Base-by-base conservation (phyloP, 1,140 invertebrate species). In the Argopecten irradians region DNA sequence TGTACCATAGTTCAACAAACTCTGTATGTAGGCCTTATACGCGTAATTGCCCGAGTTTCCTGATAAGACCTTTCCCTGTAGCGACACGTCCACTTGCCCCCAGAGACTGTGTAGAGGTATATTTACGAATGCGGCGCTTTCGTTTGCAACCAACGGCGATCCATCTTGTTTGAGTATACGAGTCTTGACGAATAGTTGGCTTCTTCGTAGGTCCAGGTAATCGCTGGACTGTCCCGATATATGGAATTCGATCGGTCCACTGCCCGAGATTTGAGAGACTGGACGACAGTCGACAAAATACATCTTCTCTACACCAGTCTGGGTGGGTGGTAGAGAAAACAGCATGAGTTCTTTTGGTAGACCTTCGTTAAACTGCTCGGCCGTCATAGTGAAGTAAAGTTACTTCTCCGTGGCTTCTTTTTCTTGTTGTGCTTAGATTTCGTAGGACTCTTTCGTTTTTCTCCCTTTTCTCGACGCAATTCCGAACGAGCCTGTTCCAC, bases 211-310 rank as follows among this genome's bases (percentile, higher is more conserved):
- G 83, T 91, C 87, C 13, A 90, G 0, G 86, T 86, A 89, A 19
- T 91, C 85, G n/a, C n/a, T n/a, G n/a, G n/a, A n/a, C n/a, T n/a
- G n/a, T 34, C 88, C 46, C 22, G 34, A 35, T 14, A 90, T 89
- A 8, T 84, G 82, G 87, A 91, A 90, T 86, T 88, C 87, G 11
- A 88, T 88, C 1, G 90, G 90, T 43, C 84, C 82, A 71, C 88
- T 83, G 5, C 83, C 89, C 19, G 87, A 84, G 13, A 90, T 33
- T 43, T 91, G 89, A 0, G 86, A 88, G 13, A 88, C 71, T 36
- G 90, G 85, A 55, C 87, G 39, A 32, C 87, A 83, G 87, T 91
- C 90, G 35, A 88, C 43, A 86, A 39, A 89, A 35, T 87, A 90
- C 3, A 89, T 41, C 32, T 88, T 86, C 28, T 82, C 36, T 11